Evolutionary conservation across 2,113 vertebrate species (phyloP), one percentile per base, ranked within the genome.

Genomic region (Salvelinus sp.): DNA sequence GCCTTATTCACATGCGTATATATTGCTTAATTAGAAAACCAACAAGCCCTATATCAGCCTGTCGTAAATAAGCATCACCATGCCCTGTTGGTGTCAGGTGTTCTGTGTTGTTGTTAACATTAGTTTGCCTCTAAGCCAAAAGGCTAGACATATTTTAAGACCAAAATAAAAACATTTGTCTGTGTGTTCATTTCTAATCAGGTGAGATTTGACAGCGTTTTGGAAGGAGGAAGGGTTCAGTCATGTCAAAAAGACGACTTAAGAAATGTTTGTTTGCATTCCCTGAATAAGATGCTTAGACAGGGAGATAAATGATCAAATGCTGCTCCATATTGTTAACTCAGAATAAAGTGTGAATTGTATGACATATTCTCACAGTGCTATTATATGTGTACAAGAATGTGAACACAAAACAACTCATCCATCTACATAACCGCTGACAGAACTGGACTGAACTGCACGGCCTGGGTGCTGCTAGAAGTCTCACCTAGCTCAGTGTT

Each of bases 1-100:
- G 83, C 87, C 78, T 84, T 84, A 84, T 89, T 89, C 87, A 86
- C 85, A 87, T 83, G 85, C 87, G 83, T 85, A 86, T 87, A 89
- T 86, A 86, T 87, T 82, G 81, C 85, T 87, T 86, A 83, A 88
- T 88, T 87, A 85, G 82, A 85, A 82, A 81, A 60, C 73, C 81
- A 85, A 79, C 82, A 79, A 83, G 75, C 79, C 75, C 70, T 10
- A 44, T 44, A 44, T 44, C 38, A 9, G 9, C 38, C 38, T 83
- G 70, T 72, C 47, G 44, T 75, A 62, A 80, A 76, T 70, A 70
- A 75, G 73, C 79, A 22, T 22, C 20, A n/a, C 5, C n/a, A 10
- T 38, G 60, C 69, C 70, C 65, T 66, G 16, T 75, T 79, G 60
- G 4, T 81, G 74, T 84, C 76, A 85, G 70, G 78, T 87, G 83